phyloP scores from a whole-genome alignment of 2,888 invertebrate genomes.

The Monopis laevigella region DNA sequence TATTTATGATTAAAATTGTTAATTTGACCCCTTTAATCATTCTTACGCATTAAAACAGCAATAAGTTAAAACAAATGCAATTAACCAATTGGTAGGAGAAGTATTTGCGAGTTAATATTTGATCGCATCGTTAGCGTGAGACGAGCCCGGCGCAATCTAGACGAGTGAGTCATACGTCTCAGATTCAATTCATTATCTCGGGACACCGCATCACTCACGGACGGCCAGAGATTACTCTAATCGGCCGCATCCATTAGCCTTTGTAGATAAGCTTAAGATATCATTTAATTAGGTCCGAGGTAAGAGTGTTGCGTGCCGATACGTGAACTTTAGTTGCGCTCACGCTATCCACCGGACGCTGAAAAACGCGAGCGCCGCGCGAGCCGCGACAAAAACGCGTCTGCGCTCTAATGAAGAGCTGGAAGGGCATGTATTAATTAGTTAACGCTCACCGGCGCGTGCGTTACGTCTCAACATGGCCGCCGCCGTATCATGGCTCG shows the following conservation, averaged over 20 bases:
- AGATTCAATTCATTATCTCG: not conserved
- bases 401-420: slow-evolving; percentile 50
- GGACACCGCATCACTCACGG: too few relatives aligned
- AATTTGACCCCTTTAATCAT: not conserved
- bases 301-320: not conserved
- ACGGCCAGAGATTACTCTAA: not conserved
- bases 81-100: too few relatives aligned
- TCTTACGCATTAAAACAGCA: not conserved
- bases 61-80: too few relatives aligned
- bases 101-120: slow-evolving; percentile 3
- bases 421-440: slow-evolving; percentile 51
- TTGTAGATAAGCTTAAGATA: not conserved
- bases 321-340: slow-evolving; percentile 9
- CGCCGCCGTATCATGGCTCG: not conserved
- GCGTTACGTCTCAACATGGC: slow-evolving; percentile 17
- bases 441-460: slow-evolving; percentile 43
- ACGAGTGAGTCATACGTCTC: not conserved
- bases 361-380: slow-evolving; percentile 9
- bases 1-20: slow-evolving; percentile 2
- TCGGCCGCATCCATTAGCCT: not conserved
- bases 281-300: not conserved
- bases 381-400: slow-evolving; percentile 39
- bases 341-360: slow-evolving; percentile 9
- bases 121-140: slow-evolving; percentile 5
- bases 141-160: not conserved